Evolutionary conservation across 2,113 vertebrate genomes (phyloP), one percentile per base, ranked within the genome.

Genomic region (Trematocara macrostoma): DNA sequence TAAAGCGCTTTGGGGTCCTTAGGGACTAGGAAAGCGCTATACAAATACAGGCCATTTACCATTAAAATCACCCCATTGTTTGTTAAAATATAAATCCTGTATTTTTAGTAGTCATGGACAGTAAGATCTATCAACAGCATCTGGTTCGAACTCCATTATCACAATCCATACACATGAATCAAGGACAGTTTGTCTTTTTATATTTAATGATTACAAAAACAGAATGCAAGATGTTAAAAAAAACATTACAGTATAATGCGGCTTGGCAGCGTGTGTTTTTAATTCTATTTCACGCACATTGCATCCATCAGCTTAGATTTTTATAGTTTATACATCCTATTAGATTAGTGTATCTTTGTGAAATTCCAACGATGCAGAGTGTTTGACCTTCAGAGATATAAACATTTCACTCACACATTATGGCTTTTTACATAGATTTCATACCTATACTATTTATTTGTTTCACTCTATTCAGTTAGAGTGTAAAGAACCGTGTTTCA

Each of bases 111-210:
- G 5, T 47, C 15, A 31, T 47, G 20, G 15, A 18, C 23, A 76
- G 23, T 6, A 49, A 3, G 42, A 18, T 18, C 42, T 11, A 76
- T 18, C 42, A 23, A 18, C 3, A 74, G 0, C 42, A 29, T 45
- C 23, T 74, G 69, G 69, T 47, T 47, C 4, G 0, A 74, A 29
- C 23, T 29, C 15, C 23, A 47, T 5, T 18, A 1, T 47, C 23
- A 29, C 1, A 0, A 29, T 47, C 5, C 2, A 47, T 29, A 18
- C 2, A 0, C 42, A 3, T 74, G 8, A 45, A 45, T 16, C 1
- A 26, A 45, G 20, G 12, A 45, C 20, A 47, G 23, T 74, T 49
- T 74, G 14, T 31, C 23, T 0, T 74, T 31, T 74, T 16, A 49
- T 74, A 74, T 74, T 74, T 74, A 67, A 20, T 67, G 35, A 20